Conservation (phyloP, 2,888 invertebrate genomes). For the Eupithecia abbreviata region DNA sequence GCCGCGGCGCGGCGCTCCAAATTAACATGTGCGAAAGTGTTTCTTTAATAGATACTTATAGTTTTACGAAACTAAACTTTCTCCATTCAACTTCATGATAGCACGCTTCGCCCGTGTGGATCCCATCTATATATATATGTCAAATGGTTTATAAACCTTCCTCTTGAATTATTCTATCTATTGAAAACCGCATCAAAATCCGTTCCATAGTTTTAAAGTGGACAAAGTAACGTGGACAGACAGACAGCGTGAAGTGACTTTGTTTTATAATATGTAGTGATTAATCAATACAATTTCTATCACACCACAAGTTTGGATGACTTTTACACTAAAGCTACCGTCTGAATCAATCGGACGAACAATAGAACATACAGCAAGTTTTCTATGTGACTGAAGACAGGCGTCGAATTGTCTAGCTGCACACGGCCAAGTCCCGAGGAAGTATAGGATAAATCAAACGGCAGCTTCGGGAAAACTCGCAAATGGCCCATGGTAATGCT, state of each 20-base stretch:
- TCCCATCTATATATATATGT: too few species aligned
- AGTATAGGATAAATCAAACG: slow-evolving; percentile 38
- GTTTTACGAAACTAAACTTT: background rate
- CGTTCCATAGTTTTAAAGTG: too few species aligned
- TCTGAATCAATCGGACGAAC: background rate
- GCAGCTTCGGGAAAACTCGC: slow-evolving; percentile 18
- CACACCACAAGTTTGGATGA: background rate
- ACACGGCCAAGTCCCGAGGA: slow-evolving; percentile 36
- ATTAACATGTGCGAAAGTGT: too few species aligned
- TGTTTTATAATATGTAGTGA: too few species aligned
- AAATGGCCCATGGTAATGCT: slow-evolving; percentile 9
- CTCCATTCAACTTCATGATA: background rate
- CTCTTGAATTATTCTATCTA: too few species aligned
- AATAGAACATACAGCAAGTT: background rate
- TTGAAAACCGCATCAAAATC: too few species aligned
- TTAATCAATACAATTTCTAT: background rate
- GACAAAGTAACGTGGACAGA: too few species aligned
- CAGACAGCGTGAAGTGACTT: too few species aligned
- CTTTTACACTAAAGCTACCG: background rate
- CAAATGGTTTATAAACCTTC: too few species aligned
- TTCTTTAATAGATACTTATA: too few species aligned
- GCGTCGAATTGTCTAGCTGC: slow-evolving; percentile 47
- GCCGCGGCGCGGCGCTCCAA: too few species aligned
- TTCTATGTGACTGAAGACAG: slow-evolving; percentile 20
- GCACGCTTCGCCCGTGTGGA: too few species aligned